These are phyloP conservation scores for Pelosia muscerda DNA, from an alignment of 2,888 invertebrate genomes.

Conservation along the genomic window DNA sequence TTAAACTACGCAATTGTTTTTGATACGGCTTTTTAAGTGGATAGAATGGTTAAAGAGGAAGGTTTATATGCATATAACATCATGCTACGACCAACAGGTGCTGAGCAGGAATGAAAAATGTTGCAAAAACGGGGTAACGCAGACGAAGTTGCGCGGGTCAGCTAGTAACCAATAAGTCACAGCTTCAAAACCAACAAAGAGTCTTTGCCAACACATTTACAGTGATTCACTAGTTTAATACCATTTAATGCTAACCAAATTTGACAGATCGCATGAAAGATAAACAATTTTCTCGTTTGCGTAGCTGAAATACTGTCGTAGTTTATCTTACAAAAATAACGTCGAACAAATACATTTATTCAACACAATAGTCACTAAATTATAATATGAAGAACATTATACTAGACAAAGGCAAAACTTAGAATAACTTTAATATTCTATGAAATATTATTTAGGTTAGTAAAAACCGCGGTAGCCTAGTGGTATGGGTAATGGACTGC, in stretches of 20 bases:
- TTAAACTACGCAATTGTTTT: no score
- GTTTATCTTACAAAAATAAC: background rate
- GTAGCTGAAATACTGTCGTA: background rate
- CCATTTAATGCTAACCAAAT: background rate
- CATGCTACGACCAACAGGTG: no score
- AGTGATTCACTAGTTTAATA: background rate
- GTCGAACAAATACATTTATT: slow-evolving; percentile 1
- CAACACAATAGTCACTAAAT: background rate
- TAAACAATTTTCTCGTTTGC: background rate
- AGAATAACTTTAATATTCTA: background rate
- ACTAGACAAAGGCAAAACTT: background rate
- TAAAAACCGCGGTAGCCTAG: no score
- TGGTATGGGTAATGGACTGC: no score
- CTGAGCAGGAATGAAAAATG: no score
- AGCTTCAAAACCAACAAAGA: background rate
- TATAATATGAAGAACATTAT: background rate
- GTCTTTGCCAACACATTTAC: background rate
- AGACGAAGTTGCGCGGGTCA: no score
- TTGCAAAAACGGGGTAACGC: no score
- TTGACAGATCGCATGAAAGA: background rate
- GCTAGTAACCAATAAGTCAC: background rate
- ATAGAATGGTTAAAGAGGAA: no score
- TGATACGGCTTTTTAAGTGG: no score
- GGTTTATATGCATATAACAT: no score
- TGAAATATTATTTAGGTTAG: background rate